Percentiles rank a stretch among this genome's conserved stretches.
phyloP scores from a whole-genome alignment of 2,113 vertebrate genomes.

The Rhinoptilus africanus region DNA sequence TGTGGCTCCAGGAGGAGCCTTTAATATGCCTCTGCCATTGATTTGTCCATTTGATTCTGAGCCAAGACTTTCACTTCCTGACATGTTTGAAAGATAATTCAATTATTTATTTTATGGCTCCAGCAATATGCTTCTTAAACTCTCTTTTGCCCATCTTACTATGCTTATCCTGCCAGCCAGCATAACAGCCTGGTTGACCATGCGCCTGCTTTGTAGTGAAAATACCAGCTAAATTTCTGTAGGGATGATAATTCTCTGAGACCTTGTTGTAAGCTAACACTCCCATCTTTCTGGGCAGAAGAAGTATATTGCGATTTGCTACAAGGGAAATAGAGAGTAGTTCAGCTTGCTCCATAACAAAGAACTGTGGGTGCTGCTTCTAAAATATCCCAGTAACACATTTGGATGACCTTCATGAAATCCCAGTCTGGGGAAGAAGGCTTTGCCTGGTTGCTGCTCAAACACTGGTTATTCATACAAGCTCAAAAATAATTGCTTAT shows the following conservation, averaged over 20 bases:
- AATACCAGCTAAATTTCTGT: neutral
- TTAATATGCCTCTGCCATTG: neutral
- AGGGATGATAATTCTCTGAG: neutral
- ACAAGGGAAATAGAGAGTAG: neutral
- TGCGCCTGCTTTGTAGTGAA: neutral
- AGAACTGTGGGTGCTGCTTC: neutral
- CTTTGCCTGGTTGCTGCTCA: neutral
- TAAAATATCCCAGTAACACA: neutral
- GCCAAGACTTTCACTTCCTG: neutral
- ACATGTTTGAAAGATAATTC: neutral
- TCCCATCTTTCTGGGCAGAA: neutral
- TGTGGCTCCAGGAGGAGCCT: neutral
- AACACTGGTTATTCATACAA: neutral
- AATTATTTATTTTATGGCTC: neutral
- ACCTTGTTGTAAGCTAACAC: neutral
- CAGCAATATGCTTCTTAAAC: neutral
- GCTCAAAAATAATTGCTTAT: neutral
- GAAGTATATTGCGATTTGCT: neutral
- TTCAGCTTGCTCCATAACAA: neutral
- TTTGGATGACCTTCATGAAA: constrained; percentile 21
- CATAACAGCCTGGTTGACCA: neutral
- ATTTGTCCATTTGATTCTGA: neutral
- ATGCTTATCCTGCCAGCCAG: neutral
- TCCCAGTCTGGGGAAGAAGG: neutral
- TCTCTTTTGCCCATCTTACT: neutral